Evolutionary conservation across 1,140 invertebrate genomes (phyloP), one percentile per base, ranked within the genome.

Genomic region (Aphelenchoides avenae): DNA sequence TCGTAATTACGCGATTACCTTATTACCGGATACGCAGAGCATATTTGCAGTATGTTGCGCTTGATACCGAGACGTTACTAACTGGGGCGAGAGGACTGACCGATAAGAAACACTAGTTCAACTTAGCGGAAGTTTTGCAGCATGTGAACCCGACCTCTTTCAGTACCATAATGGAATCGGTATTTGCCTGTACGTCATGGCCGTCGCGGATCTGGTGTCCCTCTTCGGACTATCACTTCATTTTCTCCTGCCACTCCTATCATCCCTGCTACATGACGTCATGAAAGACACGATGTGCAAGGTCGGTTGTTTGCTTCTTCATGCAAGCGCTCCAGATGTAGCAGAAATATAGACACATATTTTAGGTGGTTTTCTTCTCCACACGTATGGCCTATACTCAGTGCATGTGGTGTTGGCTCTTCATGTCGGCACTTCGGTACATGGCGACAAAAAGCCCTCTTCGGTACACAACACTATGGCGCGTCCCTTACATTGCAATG

Each of bases 401-500:
- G 39, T 58, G 40, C 4, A 63, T 63, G 61, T 63, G 64, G 64
- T 67, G 36, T 36, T 63, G 42, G 49, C 26, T 43, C 13, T 33
- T 63, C 18, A 63, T 63, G 61, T 66, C 61, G n/a, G 40, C 18
- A 29, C 48, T 63, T 20, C n/a, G 61, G n/a, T 63, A 34, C 33
- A 15, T 67, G 15, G 64, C 61, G 5, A 63, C 64, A 18, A 24
- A 29, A 18, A 20, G 64, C 18, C 61, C 61, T 3, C 39, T 63
- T 9, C 54, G 66, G 31, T 63, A 63, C 40, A 57, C 64, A 5
- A 68, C 64, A 2, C 31, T 68, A 29, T 63, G 61, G 61, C 24
- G 61, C 5, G n/a, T 63, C 7, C 61, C 61, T 15, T 61, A 22
- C 29, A 18, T 44, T 9, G 63, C 41, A 4, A 54, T 67, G 34